Percentiles rank a stretch among this genome's conserved stretches.
Evolutionary conservation across 2,113 vertebrate genomes (phyloP).

Genomic region (Istiophorus platypterus): DNA sequence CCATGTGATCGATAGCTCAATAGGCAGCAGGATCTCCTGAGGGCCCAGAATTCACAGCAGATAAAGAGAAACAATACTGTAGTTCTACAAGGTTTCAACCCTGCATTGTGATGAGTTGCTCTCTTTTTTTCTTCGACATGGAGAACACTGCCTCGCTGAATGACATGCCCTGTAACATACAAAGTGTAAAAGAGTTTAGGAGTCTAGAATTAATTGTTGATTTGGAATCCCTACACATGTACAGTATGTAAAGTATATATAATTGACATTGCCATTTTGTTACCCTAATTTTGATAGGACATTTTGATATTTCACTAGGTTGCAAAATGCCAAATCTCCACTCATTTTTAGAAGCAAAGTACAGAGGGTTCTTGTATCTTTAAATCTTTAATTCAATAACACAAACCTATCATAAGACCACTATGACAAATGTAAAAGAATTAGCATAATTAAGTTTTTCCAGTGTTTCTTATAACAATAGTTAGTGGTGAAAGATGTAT

Average conservation of each 20-base stretch:
- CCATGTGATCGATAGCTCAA: constrained; percentile 47
- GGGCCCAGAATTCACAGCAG: constrained; percentile 26
- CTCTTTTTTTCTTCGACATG: constrained; percentile 2
- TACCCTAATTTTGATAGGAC: too few species aligned
- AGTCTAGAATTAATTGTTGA: neutral
- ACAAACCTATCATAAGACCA: neutral
- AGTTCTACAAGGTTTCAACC: constrained; percentile 17
- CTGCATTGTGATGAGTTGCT: constrained; percentile 23
- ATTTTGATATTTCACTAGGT: too few species aligned
- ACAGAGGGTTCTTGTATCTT: neutral
- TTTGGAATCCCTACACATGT: neutral
- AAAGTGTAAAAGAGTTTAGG: neutral
- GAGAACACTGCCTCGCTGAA: neutral
- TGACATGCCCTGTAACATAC: neutral
- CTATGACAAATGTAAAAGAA: neutral
- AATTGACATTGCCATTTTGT: too few species aligned
- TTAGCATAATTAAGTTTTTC: neutral
- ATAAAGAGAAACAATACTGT: constrained; percentile 29
- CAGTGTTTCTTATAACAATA: neutral
- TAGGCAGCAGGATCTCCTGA: constrained; percentile 35
- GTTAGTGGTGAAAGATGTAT: neutral
- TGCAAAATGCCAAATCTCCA: too few species aligned
- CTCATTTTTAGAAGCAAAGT: neutral
- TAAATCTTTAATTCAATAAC: neutral
- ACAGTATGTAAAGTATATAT: too few species aligned